Conservation (phyloP, 2,113 vertebrate species). For the Excalfactoria chinensis region DNA sequence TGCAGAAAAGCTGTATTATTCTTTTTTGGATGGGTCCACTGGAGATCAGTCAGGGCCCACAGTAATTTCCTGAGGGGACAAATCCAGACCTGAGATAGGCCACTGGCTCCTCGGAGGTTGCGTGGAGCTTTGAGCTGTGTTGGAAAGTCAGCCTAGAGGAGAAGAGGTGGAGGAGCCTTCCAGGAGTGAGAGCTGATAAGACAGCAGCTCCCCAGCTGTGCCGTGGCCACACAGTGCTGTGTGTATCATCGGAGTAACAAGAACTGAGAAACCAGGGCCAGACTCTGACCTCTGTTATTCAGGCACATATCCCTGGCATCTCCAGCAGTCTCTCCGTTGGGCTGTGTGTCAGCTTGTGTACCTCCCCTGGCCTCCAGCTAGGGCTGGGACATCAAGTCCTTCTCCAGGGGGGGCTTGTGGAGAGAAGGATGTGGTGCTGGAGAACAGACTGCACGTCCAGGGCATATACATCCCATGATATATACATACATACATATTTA, state of each 20-base stretch:
- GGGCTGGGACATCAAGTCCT: not conserved
- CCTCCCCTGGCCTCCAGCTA: not conserved
- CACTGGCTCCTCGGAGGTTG: slow-evolving; percentile 22
- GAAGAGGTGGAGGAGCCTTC: slow-evolving; percentile 53
- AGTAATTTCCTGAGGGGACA: slow-evolving; percentile 53
- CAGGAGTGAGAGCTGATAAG: slow-evolving; percentile 60
- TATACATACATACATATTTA: accelerated
- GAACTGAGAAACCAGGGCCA: slow-evolving; percentile 47
- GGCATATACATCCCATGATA: not conserved
- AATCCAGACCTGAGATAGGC: slow-evolving; percentile 54
- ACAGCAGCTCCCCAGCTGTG: slow-evolving; percentile 59
- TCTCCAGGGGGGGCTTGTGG: not conserved
- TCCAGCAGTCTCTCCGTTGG: not conserved
- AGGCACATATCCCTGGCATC: slow-evolving; percentile 17
- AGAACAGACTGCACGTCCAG: not conserved
- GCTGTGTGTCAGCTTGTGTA: not conserved
- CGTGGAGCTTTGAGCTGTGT: not conserved
- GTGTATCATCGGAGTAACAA: not conserved
- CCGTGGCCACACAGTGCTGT: slow-evolving; percentile 11
- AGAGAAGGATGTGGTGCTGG: accelerated
- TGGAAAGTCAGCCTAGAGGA: slow-evolving; percentile 48
- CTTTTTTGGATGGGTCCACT: slow-evolving; percentile 62
- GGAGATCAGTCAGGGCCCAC: slow-evolving; percentile 62
- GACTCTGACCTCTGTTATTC: slow-evolving; percentile 46
- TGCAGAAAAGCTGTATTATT: slow-evolving; percentile 67